Percentiles rank a stretch among this genome's conserved stretches.
Conservation (phyloP, 2,113 vertebrate species). For the Lagopus muta region DNA sequence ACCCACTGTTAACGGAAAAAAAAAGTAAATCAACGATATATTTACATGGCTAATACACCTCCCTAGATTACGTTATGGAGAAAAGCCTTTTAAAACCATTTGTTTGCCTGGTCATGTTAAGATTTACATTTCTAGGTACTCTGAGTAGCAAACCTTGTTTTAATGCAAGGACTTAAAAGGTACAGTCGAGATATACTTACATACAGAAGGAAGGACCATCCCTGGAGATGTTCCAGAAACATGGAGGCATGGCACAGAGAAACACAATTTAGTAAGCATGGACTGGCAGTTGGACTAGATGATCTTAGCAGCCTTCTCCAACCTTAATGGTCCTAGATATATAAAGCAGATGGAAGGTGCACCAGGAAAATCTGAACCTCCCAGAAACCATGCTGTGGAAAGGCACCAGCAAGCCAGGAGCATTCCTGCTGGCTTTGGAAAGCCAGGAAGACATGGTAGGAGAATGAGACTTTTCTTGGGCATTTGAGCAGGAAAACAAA, state of each 20-base stretch:
- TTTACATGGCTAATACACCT: slow-evolving; percentile 40
- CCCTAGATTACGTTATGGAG: slow-evolving; percentile 9
- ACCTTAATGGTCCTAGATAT: neutral
- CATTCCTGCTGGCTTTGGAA: neutral
- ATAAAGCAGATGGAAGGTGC: neutral
- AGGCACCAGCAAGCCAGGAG: neutral
- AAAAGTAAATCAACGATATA: slow-evolving; percentile 24
- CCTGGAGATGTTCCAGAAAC: too few species aligned
- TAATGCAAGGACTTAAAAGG: slow-evolving; percentile 10
- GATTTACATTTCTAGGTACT: neutral
- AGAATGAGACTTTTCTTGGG: neutral
- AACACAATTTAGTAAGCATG: too few species aligned
- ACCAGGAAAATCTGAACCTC: neutral
- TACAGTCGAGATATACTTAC: neutral
- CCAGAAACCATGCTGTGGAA: neutral
- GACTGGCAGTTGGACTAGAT: too few species aligned
- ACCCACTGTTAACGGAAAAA: slow-evolving; percentile 43
- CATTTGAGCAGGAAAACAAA: neutral
- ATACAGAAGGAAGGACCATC: neutral
- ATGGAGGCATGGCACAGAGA: too few species aligned
- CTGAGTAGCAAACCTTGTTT: neutral
- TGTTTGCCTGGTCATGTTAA: slow-evolving; percentile 31
- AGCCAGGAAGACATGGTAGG: neutral
- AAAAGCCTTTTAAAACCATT: slow-evolving; percentile 53
- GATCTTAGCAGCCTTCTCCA: too few species aligned